phyloP scores from a whole-genome alignment of 2,113 vertebrate species.

The Hepsetus odoe region DNA sequence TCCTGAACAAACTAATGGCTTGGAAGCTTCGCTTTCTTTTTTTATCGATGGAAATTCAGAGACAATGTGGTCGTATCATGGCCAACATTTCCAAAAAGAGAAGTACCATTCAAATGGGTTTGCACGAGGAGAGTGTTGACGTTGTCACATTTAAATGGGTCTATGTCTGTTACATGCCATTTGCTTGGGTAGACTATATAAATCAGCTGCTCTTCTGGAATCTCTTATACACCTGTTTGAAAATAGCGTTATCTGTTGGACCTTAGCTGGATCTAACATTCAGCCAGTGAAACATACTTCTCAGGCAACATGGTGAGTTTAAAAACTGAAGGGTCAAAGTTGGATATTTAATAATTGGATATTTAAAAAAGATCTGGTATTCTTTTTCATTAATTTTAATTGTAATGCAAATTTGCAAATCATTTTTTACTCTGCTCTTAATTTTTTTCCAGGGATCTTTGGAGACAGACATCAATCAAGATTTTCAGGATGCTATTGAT shows the following conservation, averaged over 20 bases:
- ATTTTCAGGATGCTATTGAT: slow-evolving; percentile 91
- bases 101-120: slow-evolving; percentile 60
- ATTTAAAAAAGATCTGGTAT: too few relatives aligned
- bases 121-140: slow-evolving; percentile 51
- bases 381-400: too few relatives aligned
- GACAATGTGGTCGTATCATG: slow-evolving; percentile 50
- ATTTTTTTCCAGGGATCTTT: slow-evolving; percentile 73
- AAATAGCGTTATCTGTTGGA: not conserved
- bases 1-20: slow-evolving; percentile 54
- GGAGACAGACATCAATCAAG: slow-evolving; percentile 86
- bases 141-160: slow-evolving; percentile 72
- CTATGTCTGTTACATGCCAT: slow-evolving; percentile 31
- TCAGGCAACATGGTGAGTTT: slow-evolving; percentile 74
- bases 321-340: not conserved
- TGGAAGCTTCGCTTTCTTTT: slow-evolving; percentile 56
- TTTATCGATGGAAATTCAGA: slow-evolving; percentile 66
- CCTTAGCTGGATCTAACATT: slow-evolving; percentile 36
- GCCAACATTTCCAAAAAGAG: slow-evolving; percentile 74
- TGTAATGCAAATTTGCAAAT: too few relatives aligned
- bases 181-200: slow-evolving; percentile 51
- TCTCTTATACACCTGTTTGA: slow-evolving; percentile 60
- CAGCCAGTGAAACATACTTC: slow-evolving; percentile 6
- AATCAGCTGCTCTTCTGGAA: slow-evolving; percentile 57
- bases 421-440: too few relatives aligned
- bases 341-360: too few relatives aligned